Conservation (phyloP, 2,888 invertebrate species). For the Caenorhabditis uteleia region DNA sequence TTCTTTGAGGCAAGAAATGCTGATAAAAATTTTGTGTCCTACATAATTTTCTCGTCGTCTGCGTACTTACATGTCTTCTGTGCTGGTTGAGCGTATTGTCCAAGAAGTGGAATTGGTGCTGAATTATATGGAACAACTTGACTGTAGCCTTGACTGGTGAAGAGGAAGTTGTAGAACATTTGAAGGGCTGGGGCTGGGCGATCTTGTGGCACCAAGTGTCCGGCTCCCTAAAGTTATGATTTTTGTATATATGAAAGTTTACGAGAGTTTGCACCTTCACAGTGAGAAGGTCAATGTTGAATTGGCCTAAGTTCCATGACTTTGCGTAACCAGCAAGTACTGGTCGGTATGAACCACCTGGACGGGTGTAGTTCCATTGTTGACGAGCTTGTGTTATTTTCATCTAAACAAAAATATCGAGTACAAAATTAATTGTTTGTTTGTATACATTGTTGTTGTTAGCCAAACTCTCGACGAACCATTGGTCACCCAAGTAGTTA, state of each 20-base stretch:
- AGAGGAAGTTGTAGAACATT: conserved; percentile 60
- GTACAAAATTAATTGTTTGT: not conserved
- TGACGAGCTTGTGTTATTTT: conserved; percentile 23
- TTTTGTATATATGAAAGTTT: conserved; percentile 1
- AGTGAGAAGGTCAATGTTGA: conserved; percentile 51
- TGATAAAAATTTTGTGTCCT: conserved; percentile 25
- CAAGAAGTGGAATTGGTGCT: conserved; percentile 23
- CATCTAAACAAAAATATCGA: conserved; percentile 13
- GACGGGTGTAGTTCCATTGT: conserved; percentile 49
- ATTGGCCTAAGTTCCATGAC: conserved; percentile 24
- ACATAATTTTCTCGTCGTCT: conserved; percentile 14
- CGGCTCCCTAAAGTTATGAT: conserved; percentile 47
- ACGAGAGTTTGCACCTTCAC: too few species aligned
- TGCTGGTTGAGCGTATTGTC: conserved; percentile 30
- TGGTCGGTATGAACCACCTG: conserved; percentile 27
- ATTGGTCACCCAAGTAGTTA: conserved; percentile 62
- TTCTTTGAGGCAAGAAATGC: conserved; percentile 3
- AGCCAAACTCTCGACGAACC: conserved; percentile 56
- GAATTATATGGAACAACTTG: conserved; percentile 21
- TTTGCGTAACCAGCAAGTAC: conserved; percentile 46
- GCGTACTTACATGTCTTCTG: conserved; percentile 38
- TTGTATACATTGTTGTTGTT: not conserved
- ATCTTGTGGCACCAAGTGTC: conserved; percentile 58
- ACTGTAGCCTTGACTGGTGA: conserved; percentile 39
- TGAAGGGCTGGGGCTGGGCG: conserved; percentile 63